Conservation (phyloP, 2,888 invertebrate species). For the Thera obeliscata region DNA sequence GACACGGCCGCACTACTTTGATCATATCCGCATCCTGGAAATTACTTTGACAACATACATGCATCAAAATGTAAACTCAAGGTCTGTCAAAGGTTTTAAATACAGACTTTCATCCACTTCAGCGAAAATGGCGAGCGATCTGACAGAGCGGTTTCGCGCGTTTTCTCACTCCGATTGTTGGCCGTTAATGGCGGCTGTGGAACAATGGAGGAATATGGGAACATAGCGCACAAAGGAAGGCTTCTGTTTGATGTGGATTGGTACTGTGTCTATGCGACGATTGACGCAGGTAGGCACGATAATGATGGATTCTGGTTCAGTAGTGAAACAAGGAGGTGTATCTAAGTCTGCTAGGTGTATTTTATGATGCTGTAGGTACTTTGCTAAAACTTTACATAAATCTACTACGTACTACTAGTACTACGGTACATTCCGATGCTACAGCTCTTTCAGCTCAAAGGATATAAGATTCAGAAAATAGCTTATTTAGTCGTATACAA, state of each 20-base stretch:
- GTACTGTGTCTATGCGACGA: slow-evolving; percentile 46
- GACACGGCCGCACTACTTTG: neutral
- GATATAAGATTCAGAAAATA: too few species aligned
- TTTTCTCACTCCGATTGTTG: slow-evolving; percentile 67
- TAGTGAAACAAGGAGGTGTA: neutral
- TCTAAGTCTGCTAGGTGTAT: too few species aligned
- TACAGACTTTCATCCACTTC: slow-evolving; percentile 45
- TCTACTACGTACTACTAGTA: too few species aligned
- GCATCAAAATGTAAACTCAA: slow-evolving; percentile 18
- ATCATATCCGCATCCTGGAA: slow-evolving; percentile 9
- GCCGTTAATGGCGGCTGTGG: slow-evolving; percentile 74
- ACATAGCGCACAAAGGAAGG: slow-evolving; percentile 69
- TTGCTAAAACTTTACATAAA: too few species aligned
- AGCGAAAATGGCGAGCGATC: slow-evolving; percentile 74
- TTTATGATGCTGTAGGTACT: too few species aligned
- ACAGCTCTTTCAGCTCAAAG: too few species aligned
- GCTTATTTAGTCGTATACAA: too few species aligned
- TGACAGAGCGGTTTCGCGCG: slow-evolving; percentile 71
- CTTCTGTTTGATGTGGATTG: slow-evolving; percentile 76
- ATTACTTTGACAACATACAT: slow-evolving; percentile 12
- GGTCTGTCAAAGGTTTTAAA: slow-evolving; percentile 43
- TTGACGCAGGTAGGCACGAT: slow-evolving; percentile 15
- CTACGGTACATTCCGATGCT: too few species aligned
- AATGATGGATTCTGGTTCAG: slow-evolving; percentile 33
- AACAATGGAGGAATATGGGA: slow-evolving; percentile 74